Conservation (phyloP, 2,113 vertebrate genomes). For the Podiceps cristatus region DNA sequence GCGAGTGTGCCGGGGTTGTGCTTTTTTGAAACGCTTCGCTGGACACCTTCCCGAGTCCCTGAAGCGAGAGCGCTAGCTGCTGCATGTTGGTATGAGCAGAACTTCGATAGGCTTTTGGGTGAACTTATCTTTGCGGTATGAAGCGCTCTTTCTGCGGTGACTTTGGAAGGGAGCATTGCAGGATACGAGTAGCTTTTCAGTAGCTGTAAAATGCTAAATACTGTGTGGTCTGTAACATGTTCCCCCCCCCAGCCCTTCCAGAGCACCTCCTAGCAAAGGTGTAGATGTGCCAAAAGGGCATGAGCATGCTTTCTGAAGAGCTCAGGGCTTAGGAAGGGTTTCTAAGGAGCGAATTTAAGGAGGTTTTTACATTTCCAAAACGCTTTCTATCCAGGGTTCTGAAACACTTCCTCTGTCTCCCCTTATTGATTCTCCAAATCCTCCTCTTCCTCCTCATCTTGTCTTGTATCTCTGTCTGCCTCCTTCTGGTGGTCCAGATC, state of each 20-base stretch:
- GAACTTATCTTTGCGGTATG: background rate
- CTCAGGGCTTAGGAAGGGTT: background rate
- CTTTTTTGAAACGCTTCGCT: fast-evolving
- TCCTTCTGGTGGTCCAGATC: background rate
- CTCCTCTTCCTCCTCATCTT: background rate
- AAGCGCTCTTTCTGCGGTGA: fast-evolving
- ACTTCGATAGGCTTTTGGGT: background rate
- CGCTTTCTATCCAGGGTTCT: background rate
- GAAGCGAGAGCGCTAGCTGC: fast-evolving
- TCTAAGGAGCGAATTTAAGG: background rate
- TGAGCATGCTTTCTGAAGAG: fast-evolving
- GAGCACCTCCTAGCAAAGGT: background rate
- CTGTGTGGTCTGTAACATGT: fast-evolving
- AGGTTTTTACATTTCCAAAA: background rate
- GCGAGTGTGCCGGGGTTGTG: background rate
- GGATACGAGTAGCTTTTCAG: background rate
- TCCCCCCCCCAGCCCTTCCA: fast-evolving
- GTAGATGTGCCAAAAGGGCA: background rate
- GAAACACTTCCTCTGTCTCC: background rate
- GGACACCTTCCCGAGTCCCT: fast-evolving
- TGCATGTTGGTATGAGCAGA: fast-evolving
- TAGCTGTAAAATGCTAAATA: background rate
- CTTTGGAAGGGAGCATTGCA: fast-evolving
- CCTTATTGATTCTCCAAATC: background rate
- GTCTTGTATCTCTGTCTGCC: background rate